Percentiles rank a stretch among this genome's conserved stretches.
Conservation (phyloP, 2,888 invertebrate species). For the Polyommatus iphigenia region DNA sequence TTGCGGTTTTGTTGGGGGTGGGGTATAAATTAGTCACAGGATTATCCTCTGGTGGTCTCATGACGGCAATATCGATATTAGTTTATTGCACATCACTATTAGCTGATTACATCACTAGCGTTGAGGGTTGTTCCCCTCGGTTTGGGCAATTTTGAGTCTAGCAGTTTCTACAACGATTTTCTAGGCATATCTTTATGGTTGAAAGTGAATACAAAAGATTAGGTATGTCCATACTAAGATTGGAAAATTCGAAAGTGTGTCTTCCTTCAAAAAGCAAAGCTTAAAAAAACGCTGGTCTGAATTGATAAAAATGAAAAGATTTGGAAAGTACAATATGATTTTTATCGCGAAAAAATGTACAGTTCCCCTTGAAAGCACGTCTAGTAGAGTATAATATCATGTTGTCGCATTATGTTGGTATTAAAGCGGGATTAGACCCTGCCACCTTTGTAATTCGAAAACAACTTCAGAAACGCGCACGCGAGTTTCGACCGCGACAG, state of each 20-base stretch:
- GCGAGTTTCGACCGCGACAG: not conserved
- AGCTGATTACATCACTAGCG: conserved; percentile 16
- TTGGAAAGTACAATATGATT: too few relatives aligned
- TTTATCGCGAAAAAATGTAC: too few relatives aligned
- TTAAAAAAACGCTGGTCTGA: too few relatives aligned
- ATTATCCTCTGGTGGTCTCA: conserved; percentile 54
- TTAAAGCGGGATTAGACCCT: not conserved
- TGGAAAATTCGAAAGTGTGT: too few relatives aligned
- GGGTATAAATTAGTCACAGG: conserved; percentile 69
- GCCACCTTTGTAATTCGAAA: not conserved
- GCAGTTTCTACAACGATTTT: not conserved
- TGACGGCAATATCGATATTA: conserved; percentile 29
- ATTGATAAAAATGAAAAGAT: too few relatives aligned
- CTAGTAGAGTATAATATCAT: not conserved
- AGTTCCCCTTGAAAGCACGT: not conserved
- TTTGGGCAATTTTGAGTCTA: not conserved
- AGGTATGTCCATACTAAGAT: too few relatives aligned
- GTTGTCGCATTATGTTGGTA: not conserved
- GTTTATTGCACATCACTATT: conserved; percentile 22
- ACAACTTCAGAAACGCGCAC: not conserved
- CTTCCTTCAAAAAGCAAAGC: too few relatives aligned
- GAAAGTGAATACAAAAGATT: not conserved
- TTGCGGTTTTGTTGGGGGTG: conserved; percentile 67
- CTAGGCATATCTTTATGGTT: not conserved
- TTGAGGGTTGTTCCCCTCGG: not conserved